Percentiles rank a stretch among this genome's conserved stretches.
phyloP scores from a whole-genome alignment of 2,797 vertebrate genomes.

The Acanthornis magna region DNA sequence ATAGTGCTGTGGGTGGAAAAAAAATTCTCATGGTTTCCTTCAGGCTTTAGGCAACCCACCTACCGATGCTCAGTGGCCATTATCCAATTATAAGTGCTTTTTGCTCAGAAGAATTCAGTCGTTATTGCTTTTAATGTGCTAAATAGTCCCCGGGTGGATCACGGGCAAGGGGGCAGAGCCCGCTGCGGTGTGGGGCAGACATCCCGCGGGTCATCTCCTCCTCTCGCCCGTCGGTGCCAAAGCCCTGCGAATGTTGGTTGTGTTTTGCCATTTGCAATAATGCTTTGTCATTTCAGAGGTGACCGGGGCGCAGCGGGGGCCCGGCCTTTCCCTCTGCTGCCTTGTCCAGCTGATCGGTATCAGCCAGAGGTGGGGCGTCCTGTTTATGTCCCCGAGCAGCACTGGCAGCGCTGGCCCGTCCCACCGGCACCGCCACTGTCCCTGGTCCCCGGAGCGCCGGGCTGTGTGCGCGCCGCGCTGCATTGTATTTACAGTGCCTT shows the following conservation, averaged over 20 bases:
- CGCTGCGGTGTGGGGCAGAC: accelerated
- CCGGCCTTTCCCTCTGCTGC: neutral
- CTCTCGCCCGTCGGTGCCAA: neutral
- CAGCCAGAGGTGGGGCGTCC: conserved; percentile 18
- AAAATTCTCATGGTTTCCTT: conserved; percentile 32
- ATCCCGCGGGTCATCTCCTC: neutral
- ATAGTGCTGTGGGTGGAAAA: conserved; percentile 28
- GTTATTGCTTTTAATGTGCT: conserved; percentile 1
- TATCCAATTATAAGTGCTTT: conserved; percentile 43
- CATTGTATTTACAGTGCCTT: neutral
- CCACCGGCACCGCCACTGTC: neutral
- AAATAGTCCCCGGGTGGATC: neutral
- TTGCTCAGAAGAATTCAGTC: neutral
- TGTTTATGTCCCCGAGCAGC: neutral
- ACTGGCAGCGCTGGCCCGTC: neutral
- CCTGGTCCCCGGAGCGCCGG: accelerated
- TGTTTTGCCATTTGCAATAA: neutral
- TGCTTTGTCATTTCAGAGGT: neutral
- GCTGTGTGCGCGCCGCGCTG: accelerated
- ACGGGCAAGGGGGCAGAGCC: neutral
- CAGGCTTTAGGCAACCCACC: conserved; percentile 1
- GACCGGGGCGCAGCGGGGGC: neutral
- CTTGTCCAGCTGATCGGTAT: conserved; percentile 7
- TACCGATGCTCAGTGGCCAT: conserved; percentile 19
- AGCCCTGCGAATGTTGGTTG: accelerated